Base-by-base conservation (phyloP, 1,140 invertebrate genomes). In the Pentalonia nigronervosa region DNA sequence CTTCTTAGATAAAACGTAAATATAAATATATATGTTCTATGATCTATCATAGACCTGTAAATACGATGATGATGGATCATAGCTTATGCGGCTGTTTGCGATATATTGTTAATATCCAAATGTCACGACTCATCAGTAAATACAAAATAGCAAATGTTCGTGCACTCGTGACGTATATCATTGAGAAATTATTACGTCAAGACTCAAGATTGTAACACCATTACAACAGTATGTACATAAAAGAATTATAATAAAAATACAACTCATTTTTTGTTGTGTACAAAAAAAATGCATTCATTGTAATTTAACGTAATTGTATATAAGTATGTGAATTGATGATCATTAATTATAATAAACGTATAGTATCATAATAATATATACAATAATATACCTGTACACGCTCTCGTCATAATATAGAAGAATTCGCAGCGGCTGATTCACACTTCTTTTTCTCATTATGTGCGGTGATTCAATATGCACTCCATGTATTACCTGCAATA, bases 371-470 rank as follows among this genome's bases (percentile, higher is more conserved):
- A 60, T 30, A 60, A 20, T n/a, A n/a, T 50, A 91, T 25, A 45
- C 20, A n/a, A 45, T 53, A 25, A 94, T 96, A 96, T 95, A 98
- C 98, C 97, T 97, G 95, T 97, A 97, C 90, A 99, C 97, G 95
- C 98, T 99, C 94, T 97, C 96, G 95, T 99, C 98, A 95, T 99
- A 99, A 95, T 97, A 97, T 94, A 99, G 96, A 94, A 98, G 96
- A 94, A 99, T 99, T 94, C 98, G 96, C 91, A 99, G 96, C 4
- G 97, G 97, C 95, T 99, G 98, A 95, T 97, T 97, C 94, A 97
- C 96, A 95, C 97, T 98, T 93, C 98, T 96, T 95, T 98, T 98
- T 94, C 96, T 97, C 94, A 98, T 96, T 94, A 97, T 95, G 95
- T 98, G 98, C 50, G 95, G 95, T 7, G 97, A 96, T 94, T 98